Conservation (phyloP, 2,113 vertebrate genomes). For the Poeciliopsis occidentalis region DNA sequence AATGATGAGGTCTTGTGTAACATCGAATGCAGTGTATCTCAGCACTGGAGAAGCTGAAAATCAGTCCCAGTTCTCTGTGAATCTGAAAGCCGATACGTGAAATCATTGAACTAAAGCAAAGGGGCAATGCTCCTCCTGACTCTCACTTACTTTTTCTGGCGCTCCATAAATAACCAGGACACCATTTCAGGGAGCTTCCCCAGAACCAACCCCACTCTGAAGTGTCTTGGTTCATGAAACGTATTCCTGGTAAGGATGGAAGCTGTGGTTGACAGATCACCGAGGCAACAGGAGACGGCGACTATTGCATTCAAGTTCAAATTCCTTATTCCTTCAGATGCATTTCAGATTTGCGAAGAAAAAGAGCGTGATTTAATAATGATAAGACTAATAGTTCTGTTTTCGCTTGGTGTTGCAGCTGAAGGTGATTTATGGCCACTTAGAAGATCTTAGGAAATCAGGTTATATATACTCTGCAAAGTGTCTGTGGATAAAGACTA, state of each 20-base stretch:
- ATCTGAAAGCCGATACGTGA: slow-evolving; percentile 50
- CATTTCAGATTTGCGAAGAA: not conserved
- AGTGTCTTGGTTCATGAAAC: slow-evolving; percentile 27
- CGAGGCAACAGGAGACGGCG: slow-evolving; percentile 9
- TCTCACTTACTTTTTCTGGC: not conserved
- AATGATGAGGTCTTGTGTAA: not conserved
- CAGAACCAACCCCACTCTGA: slow-evolving; percentile 2
- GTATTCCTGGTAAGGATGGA: slow-evolving; percentile 20
- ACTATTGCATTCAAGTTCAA: not conserved
- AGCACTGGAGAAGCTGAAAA: slow-evolving; percentile 11
- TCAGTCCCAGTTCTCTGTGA: slow-evolving; percentile 41
- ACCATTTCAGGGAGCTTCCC: slow-evolving; percentile 26
- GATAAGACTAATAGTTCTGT: not conserved
- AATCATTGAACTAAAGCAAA: slow-evolving; percentile 52
- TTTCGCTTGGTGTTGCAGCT: not conserved
- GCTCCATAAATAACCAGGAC: slow-evolving; percentile 4
- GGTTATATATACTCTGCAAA: not conserved
- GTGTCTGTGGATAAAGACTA: not conserved
- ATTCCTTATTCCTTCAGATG: not conserved
- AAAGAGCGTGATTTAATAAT: not conserved
- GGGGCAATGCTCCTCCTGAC: slow-evolving; percentile 1
- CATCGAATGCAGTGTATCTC: not conserved
- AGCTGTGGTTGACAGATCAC: slow-evolving; percentile 36
- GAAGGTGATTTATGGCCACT: not conserved
- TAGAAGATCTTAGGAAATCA: not conserved